Percentiles rank a stretch among this genome's conserved stretches.
phyloP scores from a whole-genome alignment of 2,888 invertebrate species.

The Camptogramma bilineatum region DNA sequence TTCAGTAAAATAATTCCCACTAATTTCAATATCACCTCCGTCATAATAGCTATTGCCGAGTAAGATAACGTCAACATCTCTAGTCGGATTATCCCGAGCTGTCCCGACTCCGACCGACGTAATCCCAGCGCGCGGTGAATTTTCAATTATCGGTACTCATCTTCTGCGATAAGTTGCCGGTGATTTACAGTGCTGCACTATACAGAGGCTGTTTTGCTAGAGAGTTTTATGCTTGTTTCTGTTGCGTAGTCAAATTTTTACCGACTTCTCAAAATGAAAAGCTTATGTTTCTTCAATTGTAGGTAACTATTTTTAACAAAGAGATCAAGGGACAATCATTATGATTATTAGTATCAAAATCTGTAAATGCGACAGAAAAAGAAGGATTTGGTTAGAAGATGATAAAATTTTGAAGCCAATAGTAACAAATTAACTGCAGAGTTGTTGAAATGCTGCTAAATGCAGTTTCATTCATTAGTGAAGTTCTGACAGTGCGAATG shows the following conservation, averaged over 20 bases:
- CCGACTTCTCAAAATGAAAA: too few species aligned
- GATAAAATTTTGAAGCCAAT: not conserved
- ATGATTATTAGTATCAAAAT: too few species aligned
- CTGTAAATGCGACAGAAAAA: too few species aligned
- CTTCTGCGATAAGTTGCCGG: slow-evolving; percentile 53
- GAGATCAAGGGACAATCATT: too few species aligned
- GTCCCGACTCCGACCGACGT: slow-evolving; percentile 46
- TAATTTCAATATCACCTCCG: slow-evolving; percentile 54
- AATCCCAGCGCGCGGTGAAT: slow-evolving; percentile 55
- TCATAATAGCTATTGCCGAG: slow-evolving; percentile 55
- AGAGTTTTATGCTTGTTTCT: not conserved
- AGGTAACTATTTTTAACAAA: too few species aligned
- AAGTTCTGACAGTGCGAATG: slow-evolving; percentile 31
- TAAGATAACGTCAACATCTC: slow-evolving; percentile 60
- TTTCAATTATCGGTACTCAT: slow-evolving; percentile 66
- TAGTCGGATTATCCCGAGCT: slow-evolving; percentile 51
- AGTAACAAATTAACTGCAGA: not conserved
- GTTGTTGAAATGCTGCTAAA: slow-evolving; percentile 15
- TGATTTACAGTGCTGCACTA: slow-evolving; percentile 48
- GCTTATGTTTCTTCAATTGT: too few species aligned
- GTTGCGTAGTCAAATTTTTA: too few species aligned
- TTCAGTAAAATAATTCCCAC: slow-evolving; percentile 25
- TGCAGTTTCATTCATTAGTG: slow-evolving; percentile 31
- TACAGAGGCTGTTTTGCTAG: slow-evolving; percentile 3
- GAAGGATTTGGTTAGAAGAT: too few species aligned